These are phyloP conservation scores for Drosophila kanekoi DNA, from an alignment of 2,888 invertebrate genomes.

Conservation along the genomic window DNA sequence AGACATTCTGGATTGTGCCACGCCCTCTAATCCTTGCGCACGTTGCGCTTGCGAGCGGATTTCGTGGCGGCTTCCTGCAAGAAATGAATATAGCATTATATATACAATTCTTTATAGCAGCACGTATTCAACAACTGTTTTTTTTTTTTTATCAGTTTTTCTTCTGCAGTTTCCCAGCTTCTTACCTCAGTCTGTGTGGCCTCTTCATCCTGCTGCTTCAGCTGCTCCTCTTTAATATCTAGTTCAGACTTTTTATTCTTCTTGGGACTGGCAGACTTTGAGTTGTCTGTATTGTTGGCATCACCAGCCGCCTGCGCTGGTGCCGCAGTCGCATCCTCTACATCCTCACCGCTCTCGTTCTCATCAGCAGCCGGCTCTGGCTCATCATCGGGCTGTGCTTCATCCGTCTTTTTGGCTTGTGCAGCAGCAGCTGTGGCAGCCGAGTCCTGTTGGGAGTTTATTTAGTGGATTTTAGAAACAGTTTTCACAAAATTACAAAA, in stretches of 20 bases:
- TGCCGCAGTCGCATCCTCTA: conserved; percentile 37
- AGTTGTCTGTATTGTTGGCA: conserved; percentile 48
- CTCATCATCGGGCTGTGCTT: conserved; percentile 87
- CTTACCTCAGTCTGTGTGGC: conserved; percentile 78
- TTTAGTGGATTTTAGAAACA: background rate
- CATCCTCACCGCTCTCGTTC: conserved; percentile 62
- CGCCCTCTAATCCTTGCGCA: conserved; percentile 81
- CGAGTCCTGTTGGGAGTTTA: conserved; percentile 82
- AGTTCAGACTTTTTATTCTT: conserved; percentile 85
- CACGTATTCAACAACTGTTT: too few species aligned
- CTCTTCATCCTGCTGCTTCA: conserved; percentile 60
- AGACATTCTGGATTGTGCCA: conserved; percentile 21
- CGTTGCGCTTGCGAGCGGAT: conserved; percentile 81
- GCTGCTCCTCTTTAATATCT: conserved; percentile 80
- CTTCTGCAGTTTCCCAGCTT: background rate
- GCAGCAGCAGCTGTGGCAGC: conserved; percentile 85
- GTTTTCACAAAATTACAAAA: background rate
- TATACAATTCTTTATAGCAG: too few species aligned
- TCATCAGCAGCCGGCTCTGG: conserved; percentile 44
- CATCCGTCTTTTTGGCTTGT: conserved; percentile 91
- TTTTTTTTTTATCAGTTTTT: too few species aligned
- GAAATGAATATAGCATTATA: background rate
- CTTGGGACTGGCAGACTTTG: conserved; percentile 80
- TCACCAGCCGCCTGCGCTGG: conserved; percentile 48
- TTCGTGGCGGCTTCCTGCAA: conserved; percentile 73